Percentiles rank a stretch among this genome's conserved stretches.
These are phyloP conservation scores for Lethrus apterus DNA, from an alignment of 1,140 invertebrate genomes.

Conservation along the genomic window DNA sequence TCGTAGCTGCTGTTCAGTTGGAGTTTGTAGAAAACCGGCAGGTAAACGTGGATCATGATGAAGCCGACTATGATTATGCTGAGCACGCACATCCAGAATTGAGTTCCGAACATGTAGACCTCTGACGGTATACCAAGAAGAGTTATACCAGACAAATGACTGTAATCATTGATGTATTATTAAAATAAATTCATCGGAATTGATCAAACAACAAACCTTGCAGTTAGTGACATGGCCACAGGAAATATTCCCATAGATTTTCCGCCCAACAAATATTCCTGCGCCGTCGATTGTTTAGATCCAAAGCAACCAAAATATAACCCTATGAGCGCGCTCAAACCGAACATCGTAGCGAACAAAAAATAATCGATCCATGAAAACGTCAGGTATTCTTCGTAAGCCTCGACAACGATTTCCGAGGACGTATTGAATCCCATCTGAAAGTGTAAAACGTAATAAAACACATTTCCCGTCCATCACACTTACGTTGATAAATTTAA, in stretches of 20 bases:
- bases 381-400: too few relatives aligned
- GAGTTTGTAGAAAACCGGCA: slow-evolving; percentile 67
- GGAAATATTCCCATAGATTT: slow-evolving; percentile 68
- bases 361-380: slow-evolving; percentile 40
- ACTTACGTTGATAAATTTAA: too few relatives aligned
- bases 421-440: too few relatives aligned
- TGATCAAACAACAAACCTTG: slow-evolving; percentile 36
- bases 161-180: slow-evolving; percentile 41
- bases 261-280: slow-evolving; percentile 71
- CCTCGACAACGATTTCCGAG: too few relatives aligned
- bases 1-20: slow-evolving; percentile 70
- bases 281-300: slow-evolving; percentile 60
- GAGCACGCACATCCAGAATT: slow-evolving; percentile 51
- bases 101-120: slow-evolving; percentile 64
- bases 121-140: slow-evolving; percentile 72
- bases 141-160: slow-evolving; percentile 74
- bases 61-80: slow-evolving; percentile 53
- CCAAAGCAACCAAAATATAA: slow-evolving; percentile 69
- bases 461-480: too few relatives aligned
- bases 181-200: neutral
- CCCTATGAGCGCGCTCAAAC: slow-evolving; percentile 61
- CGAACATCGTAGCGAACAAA: slow-evolving; percentile 56
- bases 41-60: slow-evolving; percentile 48
- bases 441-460: too few relatives aligned
- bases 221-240: slow-evolving; percentile 62